These are phyloP conservation scores for Atherinosoma microstoma DNA, from an alignment of 2,797 vertebrate species.

Conservation along the genomic window DNA sequence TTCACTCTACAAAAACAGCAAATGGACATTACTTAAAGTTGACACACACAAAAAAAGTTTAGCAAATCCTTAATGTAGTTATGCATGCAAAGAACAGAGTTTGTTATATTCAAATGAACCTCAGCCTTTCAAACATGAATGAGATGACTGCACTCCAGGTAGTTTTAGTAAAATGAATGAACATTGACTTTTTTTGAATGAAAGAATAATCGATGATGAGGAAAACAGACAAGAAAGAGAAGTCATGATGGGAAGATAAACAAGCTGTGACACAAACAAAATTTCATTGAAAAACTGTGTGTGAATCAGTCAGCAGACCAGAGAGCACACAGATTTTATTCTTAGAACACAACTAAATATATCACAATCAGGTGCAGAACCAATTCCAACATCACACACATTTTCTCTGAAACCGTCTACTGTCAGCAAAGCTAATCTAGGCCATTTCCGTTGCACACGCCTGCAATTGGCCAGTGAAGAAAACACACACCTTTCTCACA, in stretches of 20 bases:
- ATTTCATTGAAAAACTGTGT: background rate
- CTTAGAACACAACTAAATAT: slow-evolving; percentile 30
- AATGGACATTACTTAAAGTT: background rate
- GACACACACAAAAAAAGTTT: background rate
- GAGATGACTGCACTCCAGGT: background rate
- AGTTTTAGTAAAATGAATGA: slow-evolving; percentile 6
- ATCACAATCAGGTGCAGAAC: slow-evolving; percentile 47
- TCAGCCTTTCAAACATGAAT: background rate
- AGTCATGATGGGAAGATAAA: slow-evolving; percentile 19
- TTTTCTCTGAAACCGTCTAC: slow-evolving; percentile 47
- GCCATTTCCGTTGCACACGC: slow-evolving; percentile 28
- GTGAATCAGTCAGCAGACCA: slow-evolving; percentile 1
- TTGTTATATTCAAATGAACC: background rate
- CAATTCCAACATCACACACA: slow-evolving; percentile 41
- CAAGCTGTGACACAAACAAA: slow-evolving; percentile 10
- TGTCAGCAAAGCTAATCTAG: slow-evolving; percentile 57
- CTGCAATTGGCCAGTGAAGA: slow-evolving; percentile 20
- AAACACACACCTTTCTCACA: slow-evolving; percentile 16
- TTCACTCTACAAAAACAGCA: too few relatives aligned
- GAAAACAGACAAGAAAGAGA: slow-evolving; percentile 1
- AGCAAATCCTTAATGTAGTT: background rate
- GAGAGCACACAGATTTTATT: slow-evolving; percentile 14
- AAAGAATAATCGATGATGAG: slow-evolving; percentile 8
- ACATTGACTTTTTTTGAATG: background rate
- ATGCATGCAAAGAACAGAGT: background rate